Evolutionary conservation across 2,888 invertebrate genomes (phyloP).

Genomic region (Chrysolina haemoptera): DNA sequence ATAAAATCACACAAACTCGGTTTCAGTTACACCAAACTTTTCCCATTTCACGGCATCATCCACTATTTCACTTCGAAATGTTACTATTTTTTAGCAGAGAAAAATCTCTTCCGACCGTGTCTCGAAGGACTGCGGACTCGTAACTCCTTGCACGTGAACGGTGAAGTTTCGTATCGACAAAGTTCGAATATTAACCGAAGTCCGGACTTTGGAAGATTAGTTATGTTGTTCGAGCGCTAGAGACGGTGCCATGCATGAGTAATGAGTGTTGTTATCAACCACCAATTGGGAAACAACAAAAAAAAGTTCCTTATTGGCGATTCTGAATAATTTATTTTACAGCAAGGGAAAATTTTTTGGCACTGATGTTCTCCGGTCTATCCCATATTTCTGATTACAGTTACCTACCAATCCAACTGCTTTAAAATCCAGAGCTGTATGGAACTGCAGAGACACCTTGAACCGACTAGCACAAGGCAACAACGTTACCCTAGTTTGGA

Average conservation of each 20-base stretch:
- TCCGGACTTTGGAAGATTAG: slow-evolving; percentile 20
- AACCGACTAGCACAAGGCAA: no score
- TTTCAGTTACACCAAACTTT: neutral
- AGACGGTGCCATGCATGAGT: slow-evolving; percentile 13
- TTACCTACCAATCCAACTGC: no score
- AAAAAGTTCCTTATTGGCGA: no score
- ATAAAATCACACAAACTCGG: neutral
- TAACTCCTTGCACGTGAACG: slow-evolving; percentile 24
- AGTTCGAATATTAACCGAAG: slow-evolving; percentile 35
- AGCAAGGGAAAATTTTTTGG: no score
- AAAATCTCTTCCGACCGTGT: slow-evolving; percentile 9
- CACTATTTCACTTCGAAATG: slow-evolving; percentile 4
- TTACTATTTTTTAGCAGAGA: slow-evolving; percentile 21
- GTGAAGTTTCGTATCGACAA: slow-evolving; percentile 34
- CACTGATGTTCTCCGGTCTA: no score
- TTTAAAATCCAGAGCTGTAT: no score
- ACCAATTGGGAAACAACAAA: no score
- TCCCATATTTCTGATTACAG: no score
- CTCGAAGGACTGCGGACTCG: slow-evolving; percentile 25
- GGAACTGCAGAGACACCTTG: no score
- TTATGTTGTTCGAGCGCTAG: neutral
- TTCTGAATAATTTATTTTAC: no score
- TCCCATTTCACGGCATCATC: neutral
- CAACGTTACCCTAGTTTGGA: no score
- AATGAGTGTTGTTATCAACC: slow-evolving; percentile 6